These are phyloP conservation scores for Gallinago stenura DNA, from an alignment of 2,797 vertebrate genomes.

Conservation along the genomic window DNA sequence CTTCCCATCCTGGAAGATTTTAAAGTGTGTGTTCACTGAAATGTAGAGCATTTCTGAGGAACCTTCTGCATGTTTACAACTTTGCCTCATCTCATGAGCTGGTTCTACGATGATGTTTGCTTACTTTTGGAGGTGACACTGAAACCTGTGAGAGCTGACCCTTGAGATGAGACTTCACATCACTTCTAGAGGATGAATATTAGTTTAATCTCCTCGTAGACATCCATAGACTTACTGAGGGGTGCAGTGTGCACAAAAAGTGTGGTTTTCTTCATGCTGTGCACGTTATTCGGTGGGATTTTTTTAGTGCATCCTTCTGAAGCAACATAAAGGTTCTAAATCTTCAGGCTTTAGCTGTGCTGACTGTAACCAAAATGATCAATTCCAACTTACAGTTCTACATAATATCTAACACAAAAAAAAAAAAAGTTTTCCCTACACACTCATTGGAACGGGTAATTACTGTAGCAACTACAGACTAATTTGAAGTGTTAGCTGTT, in stretches of 20 bases:
- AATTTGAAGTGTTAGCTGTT: constrained; percentile 88
- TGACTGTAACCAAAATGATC: neutral
- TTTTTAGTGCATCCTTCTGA: neutral
- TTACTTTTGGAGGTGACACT: neutral
- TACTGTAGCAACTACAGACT: constrained; percentile 79
- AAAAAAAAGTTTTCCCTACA: constrained; percentile 33
- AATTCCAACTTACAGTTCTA: neutral
- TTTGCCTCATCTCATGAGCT: neutral
- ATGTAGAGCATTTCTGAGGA: neutral
- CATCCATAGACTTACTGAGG: fast-evolving
- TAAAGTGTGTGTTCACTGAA: neutral
- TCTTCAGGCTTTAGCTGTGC: neutral
- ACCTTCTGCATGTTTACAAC: neutral
- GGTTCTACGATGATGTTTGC: fast-evolving
- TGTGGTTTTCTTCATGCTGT: neutral
- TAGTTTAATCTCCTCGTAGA: fast-evolving
- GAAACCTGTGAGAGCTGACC: neutral
- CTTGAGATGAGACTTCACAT: neutral
- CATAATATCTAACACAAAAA: constrained; percentile 19
- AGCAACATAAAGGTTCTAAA: neutral
- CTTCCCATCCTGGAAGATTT: neutral
- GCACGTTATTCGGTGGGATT: fast-evolving
- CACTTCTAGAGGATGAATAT: neutral
- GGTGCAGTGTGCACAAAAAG: neutral
- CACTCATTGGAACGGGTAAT: constrained; percentile 77